Conservation (phyloP, 1,140 invertebrate species). For the Zaprionus inermis region DNA sequence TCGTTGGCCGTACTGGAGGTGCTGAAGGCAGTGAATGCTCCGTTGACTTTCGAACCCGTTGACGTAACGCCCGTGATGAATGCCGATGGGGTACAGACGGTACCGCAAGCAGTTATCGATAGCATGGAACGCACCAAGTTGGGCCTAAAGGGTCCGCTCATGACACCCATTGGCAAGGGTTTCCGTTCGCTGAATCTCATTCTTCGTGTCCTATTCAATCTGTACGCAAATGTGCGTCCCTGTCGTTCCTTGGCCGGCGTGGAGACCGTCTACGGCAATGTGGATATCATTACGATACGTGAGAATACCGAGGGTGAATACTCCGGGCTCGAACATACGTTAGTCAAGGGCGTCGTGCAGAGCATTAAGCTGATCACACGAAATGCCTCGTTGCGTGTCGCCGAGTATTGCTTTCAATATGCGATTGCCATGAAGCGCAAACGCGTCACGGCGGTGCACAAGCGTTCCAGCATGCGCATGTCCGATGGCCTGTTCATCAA, state of each 20-base stretch:
- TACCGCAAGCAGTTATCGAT: constrained; percentile 98
- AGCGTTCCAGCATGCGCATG: constrained; percentile 99
- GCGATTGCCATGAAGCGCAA: constrained; percentile 96
- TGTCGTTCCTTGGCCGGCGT: constrained; percentile 98
- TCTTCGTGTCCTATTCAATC: constrained; percentile 98
- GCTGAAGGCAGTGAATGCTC: constrained; percentile 96
- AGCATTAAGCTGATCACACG: constrained; percentile 99
- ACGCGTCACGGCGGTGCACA: constrained; percentile 99
- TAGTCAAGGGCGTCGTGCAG: constrained; percentile 99
- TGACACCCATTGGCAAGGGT: constrained; percentile 99
- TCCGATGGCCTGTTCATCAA: constrained; percentile 99
- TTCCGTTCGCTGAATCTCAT: constrained; percentile 99
- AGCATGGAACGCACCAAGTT: constrained; percentile 98
- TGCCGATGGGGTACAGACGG: constrained; percentile 96
- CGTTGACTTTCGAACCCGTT: constrained; percentile 98
- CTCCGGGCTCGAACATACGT: constrained; percentile 99
- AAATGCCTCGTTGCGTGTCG: constrained; percentile 96
- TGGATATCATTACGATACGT: constrained; percentile 99
- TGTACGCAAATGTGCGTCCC: constrained; percentile 99
- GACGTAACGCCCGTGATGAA: constrained; percentile 99
- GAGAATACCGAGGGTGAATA: constrained; percentile 99
- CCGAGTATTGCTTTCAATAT: constrained; percentile 99
- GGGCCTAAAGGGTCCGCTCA: constrained; percentile 98
- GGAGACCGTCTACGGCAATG: constrained; percentile 98
- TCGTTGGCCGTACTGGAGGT: constrained; percentile 98